Conservation (phyloP, 2,113 vertebrate genomes). For the Nothoprocta perdicaria region DNA sequence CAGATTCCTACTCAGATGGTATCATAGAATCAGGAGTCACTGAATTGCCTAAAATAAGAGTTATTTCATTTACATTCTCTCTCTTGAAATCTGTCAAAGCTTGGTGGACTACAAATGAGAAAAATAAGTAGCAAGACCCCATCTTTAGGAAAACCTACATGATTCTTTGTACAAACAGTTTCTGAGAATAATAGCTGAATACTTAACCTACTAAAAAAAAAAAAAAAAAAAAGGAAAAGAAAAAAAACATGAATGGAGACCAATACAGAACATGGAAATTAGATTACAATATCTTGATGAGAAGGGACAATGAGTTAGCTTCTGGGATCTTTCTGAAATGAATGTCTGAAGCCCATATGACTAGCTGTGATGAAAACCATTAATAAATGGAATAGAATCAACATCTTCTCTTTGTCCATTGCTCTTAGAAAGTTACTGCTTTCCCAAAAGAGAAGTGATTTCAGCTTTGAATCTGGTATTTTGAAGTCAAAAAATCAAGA, state of each 20-base stretch:
- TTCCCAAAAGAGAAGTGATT: not conserved
- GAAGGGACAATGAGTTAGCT: not conserved
- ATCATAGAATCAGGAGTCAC: not conserved
- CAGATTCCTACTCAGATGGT: not conserved
- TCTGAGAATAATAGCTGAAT: not conserved
- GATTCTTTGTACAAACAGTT: not conserved
- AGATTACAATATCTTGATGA: not conserved
- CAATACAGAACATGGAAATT: not conserved
- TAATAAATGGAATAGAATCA: not conserved
- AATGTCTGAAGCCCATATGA: not conserved
- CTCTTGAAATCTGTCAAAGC: not conserved
- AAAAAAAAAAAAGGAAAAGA: not conserved
- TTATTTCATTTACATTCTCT: not conserved
- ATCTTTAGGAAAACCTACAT: not conserved
- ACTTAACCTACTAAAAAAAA: not conserved
- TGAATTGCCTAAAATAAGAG: not conserved
- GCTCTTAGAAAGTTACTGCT: not conserved
- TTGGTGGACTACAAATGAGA: not conserved
- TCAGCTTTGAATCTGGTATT: not conserved
- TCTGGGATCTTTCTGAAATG: not conserved
- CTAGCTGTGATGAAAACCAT: not conserved
- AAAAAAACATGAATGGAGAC: rapidly evolving
- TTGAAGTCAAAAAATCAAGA: not conserved
- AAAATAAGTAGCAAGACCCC: not conserved
- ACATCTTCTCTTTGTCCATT: not conserved